Evolutionary conservation across 1,140 invertebrate species (phyloP), one percentile per base, ranked within the genome.

Genomic region (Anastatus disparis): DNA sequence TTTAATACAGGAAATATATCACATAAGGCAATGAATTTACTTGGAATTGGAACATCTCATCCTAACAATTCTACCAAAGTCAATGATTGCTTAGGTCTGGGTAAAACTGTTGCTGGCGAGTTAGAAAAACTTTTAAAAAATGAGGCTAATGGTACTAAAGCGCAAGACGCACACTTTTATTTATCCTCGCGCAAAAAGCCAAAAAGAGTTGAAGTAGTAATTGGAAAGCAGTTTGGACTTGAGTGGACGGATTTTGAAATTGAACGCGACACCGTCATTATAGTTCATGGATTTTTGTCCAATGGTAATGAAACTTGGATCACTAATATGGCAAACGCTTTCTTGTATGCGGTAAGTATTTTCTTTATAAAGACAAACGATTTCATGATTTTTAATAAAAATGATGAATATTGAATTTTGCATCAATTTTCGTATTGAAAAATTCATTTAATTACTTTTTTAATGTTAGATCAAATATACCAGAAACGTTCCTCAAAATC

Each of bases 231-330:
- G 58, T 89, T 89, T 65, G 88, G 88, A 13, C 72, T 89, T 3
- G 87, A 89, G 66, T 89, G 87, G 87, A 87, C 87, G 1, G 86
- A 88, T 67, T 89, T 87, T 75, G 75, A 84, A 22, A 81, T 87
- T 0, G 74, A 77, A 10, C 83, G 87, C 31, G 82, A 75, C 29
- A 89, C 88, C 0, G 76, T 89, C 12, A 71, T 89, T 62, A 89
- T 89, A 24, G 84, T 89, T 3, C 89, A 89, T 62, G 89, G 89
- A 1, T 89, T 89, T 76, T 83, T 89, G 80, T 88, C 88, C 22
- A 81, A 88, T 64, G 86, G 87, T 42, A 81, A 87, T 31, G 84
- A 86, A 12, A 78, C 79, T 2, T 89, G 89, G 89, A 82, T 89
- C 1, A 71, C 29, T 0, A 78, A 87, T 13, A 85, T 89, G 87